These are phyloP conservation scores for Drosophila dives DNA, from an alignment of 2,888 invertebrate genomes.

Conservation along the genomic window DNA sequence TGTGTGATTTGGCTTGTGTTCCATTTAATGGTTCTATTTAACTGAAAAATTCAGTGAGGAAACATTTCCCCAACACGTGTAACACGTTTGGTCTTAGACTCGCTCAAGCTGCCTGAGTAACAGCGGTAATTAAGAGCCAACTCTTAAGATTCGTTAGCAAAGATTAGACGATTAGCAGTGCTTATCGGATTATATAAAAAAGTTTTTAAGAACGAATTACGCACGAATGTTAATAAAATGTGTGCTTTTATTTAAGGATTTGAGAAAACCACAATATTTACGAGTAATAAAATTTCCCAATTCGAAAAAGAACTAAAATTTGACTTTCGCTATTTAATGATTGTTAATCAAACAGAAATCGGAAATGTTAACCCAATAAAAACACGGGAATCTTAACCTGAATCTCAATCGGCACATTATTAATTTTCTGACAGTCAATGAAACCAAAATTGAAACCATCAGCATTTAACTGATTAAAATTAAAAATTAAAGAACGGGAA, in stretches of 20 bases:
- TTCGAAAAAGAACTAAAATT: background rate
- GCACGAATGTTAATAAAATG: slow-evolving; percentile 11
- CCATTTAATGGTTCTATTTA: slow-evolving; percentile 43
- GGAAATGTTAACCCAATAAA: too few species aligned
- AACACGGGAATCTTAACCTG: background rate
- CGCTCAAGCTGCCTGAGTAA: slow-evolving; percentile 27
- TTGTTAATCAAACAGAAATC: background rate
- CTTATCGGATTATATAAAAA: slow-evolving; percentile 5
- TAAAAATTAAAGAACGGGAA: background rate
- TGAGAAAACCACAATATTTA: background rate
- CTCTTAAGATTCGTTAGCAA: slow-evolving; percentile 15
- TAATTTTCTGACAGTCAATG: background rate
- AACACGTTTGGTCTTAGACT: slow-evolving; percentile 33
- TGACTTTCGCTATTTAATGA: background rate
- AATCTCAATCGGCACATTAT: background rate
- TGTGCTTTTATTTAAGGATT: background rate
- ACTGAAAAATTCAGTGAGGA: slow-evolving; percentile 27
- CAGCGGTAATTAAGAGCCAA: slow-evolving; percentile 37
- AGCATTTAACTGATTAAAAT: background rate
- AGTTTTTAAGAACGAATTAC: background rate
- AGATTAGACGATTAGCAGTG: slow-evolving; percentile 26
- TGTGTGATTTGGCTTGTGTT: slow-evolving; percentile 12
- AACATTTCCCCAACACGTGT: slow-evolving; percentile 49
- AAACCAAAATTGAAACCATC: background rate
- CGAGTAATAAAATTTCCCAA: background rate